Percentiles rank a stretch among this genome's conserved stretches.
Conservation (phyloP, 2,888 invertebrate genomes). For the Dioctria linearis region DNA sequence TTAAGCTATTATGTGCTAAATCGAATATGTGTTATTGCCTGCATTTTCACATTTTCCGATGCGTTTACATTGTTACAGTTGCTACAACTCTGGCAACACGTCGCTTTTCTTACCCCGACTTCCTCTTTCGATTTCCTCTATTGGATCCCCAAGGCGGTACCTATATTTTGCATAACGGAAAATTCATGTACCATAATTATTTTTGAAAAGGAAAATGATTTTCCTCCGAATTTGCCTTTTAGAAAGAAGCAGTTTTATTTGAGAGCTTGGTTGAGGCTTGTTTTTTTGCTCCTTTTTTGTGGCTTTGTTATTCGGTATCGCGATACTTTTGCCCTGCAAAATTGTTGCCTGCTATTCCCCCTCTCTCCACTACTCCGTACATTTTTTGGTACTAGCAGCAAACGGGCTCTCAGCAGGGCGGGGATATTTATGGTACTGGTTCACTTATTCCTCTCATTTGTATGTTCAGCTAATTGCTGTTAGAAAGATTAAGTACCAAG, state of each 20-base stretch:
- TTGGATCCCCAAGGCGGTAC: background rate
- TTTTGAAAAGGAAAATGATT: conserved; percentile 50
- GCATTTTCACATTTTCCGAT: conserved; percentile 42
- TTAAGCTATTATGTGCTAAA: conserved; percentile 46
- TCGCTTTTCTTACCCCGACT: background rate
- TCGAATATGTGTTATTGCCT: conserved; percentile 27
- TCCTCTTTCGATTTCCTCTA: conserved; percentile 10
- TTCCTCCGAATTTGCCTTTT: conserved; percentile 29
- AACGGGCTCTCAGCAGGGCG: conserved; percentile 38
- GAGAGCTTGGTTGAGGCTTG: conserved; percentile 45
- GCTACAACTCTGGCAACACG: conserved; percentile 42
- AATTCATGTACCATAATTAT: conserved; percentile 48
- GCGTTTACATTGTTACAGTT: conserved; percentile 50
- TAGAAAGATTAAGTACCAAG: conserved; percentile 50
- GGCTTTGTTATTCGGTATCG: background rate
- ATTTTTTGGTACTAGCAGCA: conserved; percentile 5
- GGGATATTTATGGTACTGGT: conserved; percentile 49
- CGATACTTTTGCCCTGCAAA: background rate
- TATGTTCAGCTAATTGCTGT: conserved; percentile 53
- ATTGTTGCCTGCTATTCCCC: background rate
- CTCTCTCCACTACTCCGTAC: background rate
- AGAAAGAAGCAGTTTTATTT: conserved; percentile 33
- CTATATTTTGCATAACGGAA: conserved; percentile 48
- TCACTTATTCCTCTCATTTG: conserved; percentile 50
- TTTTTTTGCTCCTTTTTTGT: conserved; percentile 37